A percentile compares a stretch with the other conserved stretches of the same genome.
These are phyloP conservation scores for Phyllotreta cruciferae DNA, from an alignment of 2,888 invertebrate genomes.

Conservation along the genomic window DNA sequence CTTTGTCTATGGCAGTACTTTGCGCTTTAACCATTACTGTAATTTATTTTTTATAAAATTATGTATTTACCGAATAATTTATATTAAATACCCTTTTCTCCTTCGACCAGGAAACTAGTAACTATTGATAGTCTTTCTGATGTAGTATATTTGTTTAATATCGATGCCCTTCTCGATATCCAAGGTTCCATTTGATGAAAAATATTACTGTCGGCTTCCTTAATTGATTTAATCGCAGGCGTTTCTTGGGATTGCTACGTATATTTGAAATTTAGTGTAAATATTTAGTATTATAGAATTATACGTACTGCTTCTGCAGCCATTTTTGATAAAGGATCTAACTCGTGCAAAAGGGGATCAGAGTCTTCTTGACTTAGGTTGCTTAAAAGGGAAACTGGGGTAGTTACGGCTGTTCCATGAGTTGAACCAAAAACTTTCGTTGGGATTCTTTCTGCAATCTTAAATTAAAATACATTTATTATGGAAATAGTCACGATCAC, in stretches of 20 bases:
- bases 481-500: background rate
- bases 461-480: conserved; percentile 24
- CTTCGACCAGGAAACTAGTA: conserved; percentile 84
- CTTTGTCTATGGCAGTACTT: conserved; percentile 83
- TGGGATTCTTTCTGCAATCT: conserved; percentile 66
- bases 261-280: conserved; percentile 21
- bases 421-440: conserved; percentile 61
- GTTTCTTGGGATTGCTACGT: conserved; percentile 43
- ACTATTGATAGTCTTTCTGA: conserved; percentile 91
- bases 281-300: background rate
- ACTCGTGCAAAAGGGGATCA: conserved; percentile 73
- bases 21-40: conserved; percentile 82
- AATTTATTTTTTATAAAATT: conserved; percentile 50
- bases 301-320: conserved; percentile 60
- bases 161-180: conserved; percentile 75
- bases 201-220: conserved; percentile 45
- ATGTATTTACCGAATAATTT: background rate
- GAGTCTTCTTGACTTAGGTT: conserved; percentile 67
- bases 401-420: conserved; percentile 64
- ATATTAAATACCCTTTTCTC: conserved; percentile 71
- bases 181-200: conserved; percentile 71
- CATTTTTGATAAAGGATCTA: conserved; percentile 72
- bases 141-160: conserved; percentile 90
- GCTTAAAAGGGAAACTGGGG: conserved; percentile 62
- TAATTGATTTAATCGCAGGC: conserved; percentile 39